Evolutionary conservation across 2,888 invertebrate genomes (phyloP), one percentile per base, ranked within the genome.

Genomic region (Volucella zonaria): DNA sequence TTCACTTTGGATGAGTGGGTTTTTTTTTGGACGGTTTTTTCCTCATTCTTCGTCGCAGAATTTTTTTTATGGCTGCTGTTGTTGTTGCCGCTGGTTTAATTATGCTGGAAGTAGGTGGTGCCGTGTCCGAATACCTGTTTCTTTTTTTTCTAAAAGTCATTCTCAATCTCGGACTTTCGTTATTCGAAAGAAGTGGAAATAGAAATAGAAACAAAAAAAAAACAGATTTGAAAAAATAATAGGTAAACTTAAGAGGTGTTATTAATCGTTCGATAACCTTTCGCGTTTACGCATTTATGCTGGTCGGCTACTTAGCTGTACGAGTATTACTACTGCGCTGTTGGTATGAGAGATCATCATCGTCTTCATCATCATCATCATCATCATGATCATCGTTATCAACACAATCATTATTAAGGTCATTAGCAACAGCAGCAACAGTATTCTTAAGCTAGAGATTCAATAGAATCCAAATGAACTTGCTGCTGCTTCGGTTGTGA

Each of bases 221-320:
- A 67, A 61, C 38, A 12, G 54, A 71, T 71, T 62, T 58, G 77
- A 74, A 75, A 66, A 74, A 82, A 86, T 82, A 82, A 82, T 86
- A 86, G 86, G 77, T 74, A 82, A 82, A 82, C 74, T 82, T 70
- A 86, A 86, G 86, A 86, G 86, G 82, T 82, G 82, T 86, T 86
- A 82, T 86, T 86, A 82, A 86, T 86, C 86, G 86, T 86, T 86
- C 86, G 86, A 86, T 86, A 82, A 86, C 86, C 86, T 86, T 86
- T 86, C 82, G 81, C 86, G 77, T 82, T 86, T 82, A 82, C 82
- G 82, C 74, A 86, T 82, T 82, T 82, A 86, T 82, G 86, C 82
- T 82, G 81, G 66, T 78, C 59, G 0, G 73, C 77, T 78, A 86
- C 77, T 82, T 70, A 61, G 54, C 81, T 77, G 73, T 59, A 31